A percentile compares a stretch with the other conserved stretches of the same genome.
Conservation (phyloP, 2,113 vertebrate genomes). For the Anguilla rostrata region DNA sequence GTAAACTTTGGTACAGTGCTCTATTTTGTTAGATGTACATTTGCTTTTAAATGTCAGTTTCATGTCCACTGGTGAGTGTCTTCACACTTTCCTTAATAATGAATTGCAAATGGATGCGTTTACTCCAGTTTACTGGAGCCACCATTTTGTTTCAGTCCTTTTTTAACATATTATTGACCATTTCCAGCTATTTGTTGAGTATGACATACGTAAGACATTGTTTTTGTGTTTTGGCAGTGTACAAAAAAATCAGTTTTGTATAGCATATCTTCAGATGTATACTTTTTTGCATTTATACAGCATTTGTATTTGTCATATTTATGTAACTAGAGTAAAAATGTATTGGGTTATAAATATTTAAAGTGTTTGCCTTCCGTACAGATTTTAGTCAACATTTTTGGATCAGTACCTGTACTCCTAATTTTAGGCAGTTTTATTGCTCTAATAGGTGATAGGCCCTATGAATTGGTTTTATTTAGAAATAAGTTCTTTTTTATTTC, state of each 20-base stretch:
- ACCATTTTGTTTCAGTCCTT: background rate
- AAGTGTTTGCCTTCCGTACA: background rate
- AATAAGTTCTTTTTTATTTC: background rate
- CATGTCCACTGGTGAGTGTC: constrained; percentile 29
- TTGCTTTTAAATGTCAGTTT: constrained; percentile 38
- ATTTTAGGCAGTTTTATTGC: background rate
- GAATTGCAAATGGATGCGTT: background rate
- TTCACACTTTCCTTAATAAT: background rate
- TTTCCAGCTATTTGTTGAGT: background rate
- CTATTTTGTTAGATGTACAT: constrained; percentile 45
- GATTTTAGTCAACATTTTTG: background rate
- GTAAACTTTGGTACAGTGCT: constrained; percentile 43
- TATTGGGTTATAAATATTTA: background rate
- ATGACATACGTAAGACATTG: background rate
- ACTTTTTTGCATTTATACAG: background rate
- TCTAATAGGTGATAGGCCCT: background rate
- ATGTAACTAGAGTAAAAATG: constrained; percentile 14
- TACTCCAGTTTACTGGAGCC: background rate
- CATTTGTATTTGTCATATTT: constrained; percentile 4
- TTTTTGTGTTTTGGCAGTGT: background rate
- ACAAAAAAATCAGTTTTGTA: background rate
- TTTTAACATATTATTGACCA: background rate
- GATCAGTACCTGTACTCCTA: background rate
- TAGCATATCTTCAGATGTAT: background rate
- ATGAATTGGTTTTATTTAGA: background rate